A percentile compares a stretch with the other conserved stretches of the same genome.
Evolutionary conservation across 2,888 invertebrate genomes (phyloP).

Genomic region (Sphecodes monilicornis): DNA sequence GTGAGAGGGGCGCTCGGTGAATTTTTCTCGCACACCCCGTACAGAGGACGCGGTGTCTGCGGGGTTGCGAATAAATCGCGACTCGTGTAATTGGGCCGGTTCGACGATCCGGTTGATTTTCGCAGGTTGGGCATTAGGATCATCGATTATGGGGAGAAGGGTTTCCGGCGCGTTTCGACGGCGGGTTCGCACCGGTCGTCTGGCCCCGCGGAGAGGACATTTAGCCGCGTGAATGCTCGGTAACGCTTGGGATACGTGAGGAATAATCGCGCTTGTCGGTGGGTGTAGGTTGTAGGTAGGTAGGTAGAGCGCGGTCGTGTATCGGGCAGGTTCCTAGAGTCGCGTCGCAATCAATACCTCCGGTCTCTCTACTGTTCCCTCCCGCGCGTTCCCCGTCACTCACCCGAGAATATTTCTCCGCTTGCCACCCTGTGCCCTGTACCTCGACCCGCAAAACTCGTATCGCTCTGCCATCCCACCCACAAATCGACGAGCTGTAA

Average conservation of each 20-base stretch:
- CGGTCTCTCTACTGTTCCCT: slow-evolving; percentile 78
- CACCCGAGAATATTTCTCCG: slow-evolving; percentile 79
- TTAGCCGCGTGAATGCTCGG: slow-evolving; percentile 64
- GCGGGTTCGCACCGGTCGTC: slow-evolving; percentile 13
- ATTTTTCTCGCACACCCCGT: slow-evolving; percentile 2
- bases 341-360: slow-evolving; percentile 76
- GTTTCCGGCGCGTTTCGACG: slow-evolving; percentile 3
- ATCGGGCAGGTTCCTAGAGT: slow-evolving; percentile 75
- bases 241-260: slow-evolving; percentile 60
- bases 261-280: slow-evolving; percentile 67
- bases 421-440: slow-evolving; percentile 69
- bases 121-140: not conserved
- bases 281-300: slow-evolving; percentile 66
- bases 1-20: not conserved
- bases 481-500: slow-evolving; percentile 62
- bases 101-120: not conserved
- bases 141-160: slow-evolving; percentile 10
- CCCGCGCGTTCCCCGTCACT: slow-evolving; percentile 79
- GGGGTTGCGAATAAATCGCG: slow-evolving; percentile 7
- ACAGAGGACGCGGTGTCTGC: not conserved
- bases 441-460: slow-evolving; percentile 71
- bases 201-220: slow-evolving; percentile 50
- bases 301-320: slow-evolving; percentile 70
- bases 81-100: slow-evolving; percentile 12
- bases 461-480: slow-evolving; percentile 61